A percentile compares a stretch with the other conserved stretches of the same genome.
Conservation (phyloP, 1,140 invertebrate species). For the Olivierus martensii region DNA sequence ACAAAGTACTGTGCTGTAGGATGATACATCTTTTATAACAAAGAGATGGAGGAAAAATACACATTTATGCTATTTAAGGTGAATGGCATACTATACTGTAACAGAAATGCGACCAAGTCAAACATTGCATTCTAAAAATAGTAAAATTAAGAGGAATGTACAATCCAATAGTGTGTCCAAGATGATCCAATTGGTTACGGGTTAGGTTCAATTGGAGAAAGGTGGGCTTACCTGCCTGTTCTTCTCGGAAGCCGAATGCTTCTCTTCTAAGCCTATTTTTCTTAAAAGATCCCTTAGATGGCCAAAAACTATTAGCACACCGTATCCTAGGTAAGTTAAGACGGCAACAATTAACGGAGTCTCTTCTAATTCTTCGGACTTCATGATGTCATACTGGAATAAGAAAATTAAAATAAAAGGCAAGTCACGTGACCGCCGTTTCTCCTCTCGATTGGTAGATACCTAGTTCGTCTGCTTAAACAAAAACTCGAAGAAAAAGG, state of each 20-base stretch:
- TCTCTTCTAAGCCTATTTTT: constrained; percentile 11
- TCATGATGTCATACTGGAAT: no score
- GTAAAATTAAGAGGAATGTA: no score
- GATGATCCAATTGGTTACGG: no score
- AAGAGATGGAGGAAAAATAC: not conserved
- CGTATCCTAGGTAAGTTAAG: constrained; percentile 19
- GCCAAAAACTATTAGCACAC: constrained; percentile 16
- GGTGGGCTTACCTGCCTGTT: constrained; percentile 2
- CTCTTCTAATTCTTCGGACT: constrained; percentile 19
- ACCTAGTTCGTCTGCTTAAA: no score
- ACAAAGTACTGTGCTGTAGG: no score
- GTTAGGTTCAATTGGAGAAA: not conserved
- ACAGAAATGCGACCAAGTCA: no score
- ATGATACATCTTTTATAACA: not conserved
- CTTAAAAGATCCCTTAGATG: constrained; percentile 15
- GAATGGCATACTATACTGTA: not conserved
- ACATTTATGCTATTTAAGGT: not conserved
- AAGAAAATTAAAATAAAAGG: no score
- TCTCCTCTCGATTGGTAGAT: no score
- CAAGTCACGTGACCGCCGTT: no score
- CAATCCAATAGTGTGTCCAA: no score
- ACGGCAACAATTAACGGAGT: constrained; percentile 19
- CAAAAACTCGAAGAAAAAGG: no score
- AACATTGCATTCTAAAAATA: no score
- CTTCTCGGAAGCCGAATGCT: constrained; percentile 5